These are phyloP conservation scores for Arvicanthis niloticus DNA, from an alignment of 2,113 vertebrate species.

Conservation along the genomic window DNA sequence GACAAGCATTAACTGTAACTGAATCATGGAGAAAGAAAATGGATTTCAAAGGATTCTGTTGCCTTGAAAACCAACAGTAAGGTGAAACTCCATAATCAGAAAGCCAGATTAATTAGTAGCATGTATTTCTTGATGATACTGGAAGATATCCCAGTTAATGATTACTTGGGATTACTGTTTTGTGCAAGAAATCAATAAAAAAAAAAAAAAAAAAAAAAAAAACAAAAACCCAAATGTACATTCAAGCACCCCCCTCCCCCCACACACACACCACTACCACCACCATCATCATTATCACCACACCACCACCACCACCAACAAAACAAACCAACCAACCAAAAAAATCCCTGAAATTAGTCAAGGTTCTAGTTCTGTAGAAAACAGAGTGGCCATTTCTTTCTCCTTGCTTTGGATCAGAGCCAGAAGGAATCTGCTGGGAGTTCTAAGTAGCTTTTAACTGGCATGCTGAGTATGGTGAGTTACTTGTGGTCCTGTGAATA, in stretches of 20 bases:
- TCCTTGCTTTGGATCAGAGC: conserved; percentile 2
- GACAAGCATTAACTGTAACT: conserved; percentile 12
- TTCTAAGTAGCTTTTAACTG: conserved; percentile 35
- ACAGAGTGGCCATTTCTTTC: neutral
- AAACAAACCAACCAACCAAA: too few relatives aligned
- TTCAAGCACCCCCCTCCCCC: neutral
- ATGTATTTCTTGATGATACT: conserved; percentile 22
- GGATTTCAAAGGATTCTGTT: neutral
- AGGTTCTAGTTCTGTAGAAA: conserved; percentile 19
- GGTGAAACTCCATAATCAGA: neutral
- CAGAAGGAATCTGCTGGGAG: neutral
- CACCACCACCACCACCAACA: too few relatives aligned
- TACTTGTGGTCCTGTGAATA: neutral
- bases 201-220: neutral
- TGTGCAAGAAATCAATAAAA: neutral
- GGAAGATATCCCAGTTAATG: conserved; percentile 27
- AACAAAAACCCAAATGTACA: too few relatives aligned
- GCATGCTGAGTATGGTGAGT: neutral
- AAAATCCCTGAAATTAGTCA: neutral
- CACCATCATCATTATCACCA: too few relatives aligned
- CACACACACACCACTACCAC: too few relatives aligned
- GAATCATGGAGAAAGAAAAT: conserved; percentile 4
- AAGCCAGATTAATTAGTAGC: conserved; percentile 6
- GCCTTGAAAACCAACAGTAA: conserved; percentile 21
- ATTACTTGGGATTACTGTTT: neutral